Percentiles rank a stretch among this genome's conserved stretches.
Conservation (phyloP, 2,113 vertebrate species). For the Dipodomys stephensi region DNA sequence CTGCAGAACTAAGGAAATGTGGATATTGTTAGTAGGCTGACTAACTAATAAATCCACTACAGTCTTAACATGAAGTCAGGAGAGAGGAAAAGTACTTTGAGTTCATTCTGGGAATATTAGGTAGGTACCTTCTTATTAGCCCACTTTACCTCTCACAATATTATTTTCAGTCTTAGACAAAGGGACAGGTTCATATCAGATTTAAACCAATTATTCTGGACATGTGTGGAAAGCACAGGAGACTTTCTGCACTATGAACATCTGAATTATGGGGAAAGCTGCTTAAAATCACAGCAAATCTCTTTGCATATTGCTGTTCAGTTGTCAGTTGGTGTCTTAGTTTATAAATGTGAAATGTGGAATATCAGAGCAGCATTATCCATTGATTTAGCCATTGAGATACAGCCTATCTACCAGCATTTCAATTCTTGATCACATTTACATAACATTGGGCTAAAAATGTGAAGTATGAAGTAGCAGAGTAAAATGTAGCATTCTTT, state of each 20-base stretch:
- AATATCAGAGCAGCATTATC: conserved; percentile 13
- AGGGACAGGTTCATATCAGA: neutral
- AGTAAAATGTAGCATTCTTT: neutral
- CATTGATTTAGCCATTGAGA: conserved; percentile 22
- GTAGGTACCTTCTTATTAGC: neutral
- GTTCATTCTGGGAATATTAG: conserved; percentile 27
- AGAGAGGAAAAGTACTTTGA: neutral
- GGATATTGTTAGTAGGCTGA: conserved; percentile 40
- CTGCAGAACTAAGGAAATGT: conserved; percentile 25
- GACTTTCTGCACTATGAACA: conserved; percentile 36
- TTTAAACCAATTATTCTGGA: conserved; percentile 23
- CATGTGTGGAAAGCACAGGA: conserved; percentile 29
- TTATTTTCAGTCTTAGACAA: neutral
- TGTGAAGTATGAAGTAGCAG: too few relatives aligned
- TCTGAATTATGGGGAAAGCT: conserved; percentile 35
- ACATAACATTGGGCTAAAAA: neutral
- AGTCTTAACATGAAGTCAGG: conserved; percentile 31
- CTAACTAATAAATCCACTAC: neutral
- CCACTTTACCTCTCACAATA: neutral
- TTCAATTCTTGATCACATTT: neutral
- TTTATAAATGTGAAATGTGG: conserved; percentile 13
- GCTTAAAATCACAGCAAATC: conserved; percentile 44
- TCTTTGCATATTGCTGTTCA: conserved; percentile 51
- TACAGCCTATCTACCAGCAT: neutral
- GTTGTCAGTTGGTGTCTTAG: conserved; percentile 42